Base-by-base conservation (phyloP, 2,113 vertebrate species). In the Hystrix brachyura region DNA sequence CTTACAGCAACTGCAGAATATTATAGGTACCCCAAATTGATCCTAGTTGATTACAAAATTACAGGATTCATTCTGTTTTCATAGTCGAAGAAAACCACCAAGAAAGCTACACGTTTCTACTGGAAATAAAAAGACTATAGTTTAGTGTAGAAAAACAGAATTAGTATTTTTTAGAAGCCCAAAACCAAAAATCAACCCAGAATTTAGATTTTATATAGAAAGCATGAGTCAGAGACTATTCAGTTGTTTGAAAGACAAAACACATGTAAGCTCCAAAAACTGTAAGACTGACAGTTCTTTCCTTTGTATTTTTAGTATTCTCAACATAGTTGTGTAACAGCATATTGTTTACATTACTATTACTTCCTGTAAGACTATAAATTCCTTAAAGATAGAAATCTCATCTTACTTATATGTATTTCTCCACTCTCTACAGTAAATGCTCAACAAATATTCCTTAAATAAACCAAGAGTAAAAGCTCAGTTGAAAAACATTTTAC, bases 51-150 rank as follows among this genome's bases (percentile, higher is more conserved):
- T 51, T 71, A 43, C 34, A 92, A 81, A 89, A 90, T 90, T 57
- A 87, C 0, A 92, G 14, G 14, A 74, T 72, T 87, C 48, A 83
- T 76, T 25, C 18, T 79, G 4, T 93, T 82, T 93, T 93, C 92
- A 91, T 1, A 80, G 59, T 71, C 71, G 46, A 81, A 78, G 17
- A 65, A 94, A 95, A 90, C 51, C 29, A 97, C 11, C 82, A 92
- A 65, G 60, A 80, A 94, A 96, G 32, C 19, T 94, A 32, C 7
- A 60, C 1, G 60, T 69, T 67, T 89, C 59, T 76, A 87, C 3
- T 92, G 48, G 29, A 94, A 92, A 78, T 76, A 87, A 94, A 92
- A 96, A 72, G 5, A 78, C 0, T 89, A 96, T 38, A 43, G 10
- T 91, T 67, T 86, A 94, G 12, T 71, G 72, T 79, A 67, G 43